Percentiles rank a stretch among this genome's conserved stretches.
Evolutionary conservation across 30 jellyfish, hydroid and myxozoan species (phyloP).

Genomic region (Aurelia sp.): DNA sequence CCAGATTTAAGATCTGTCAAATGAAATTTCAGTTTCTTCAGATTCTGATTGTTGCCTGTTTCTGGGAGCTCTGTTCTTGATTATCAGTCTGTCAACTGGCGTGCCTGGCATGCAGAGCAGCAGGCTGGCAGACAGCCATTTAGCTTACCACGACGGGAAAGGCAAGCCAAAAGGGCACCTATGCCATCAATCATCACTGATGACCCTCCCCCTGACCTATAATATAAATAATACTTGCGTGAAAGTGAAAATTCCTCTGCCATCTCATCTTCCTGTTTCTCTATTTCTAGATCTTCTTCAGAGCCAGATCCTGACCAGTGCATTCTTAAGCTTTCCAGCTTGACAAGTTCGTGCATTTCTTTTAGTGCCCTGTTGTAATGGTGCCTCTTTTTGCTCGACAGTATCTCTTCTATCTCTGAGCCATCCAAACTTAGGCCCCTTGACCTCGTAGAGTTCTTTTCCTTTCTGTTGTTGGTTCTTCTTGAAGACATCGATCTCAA

Average conservation of each 20-base stretch:
- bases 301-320: conserved; percentile 37
- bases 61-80: neutral
- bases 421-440: neutral
- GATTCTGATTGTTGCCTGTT: neutral
- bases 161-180: too few relatives aligned
- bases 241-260: too few relatives aligned
- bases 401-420: conserved; percentile 27
- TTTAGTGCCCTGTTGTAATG: conserved; percentile 51
- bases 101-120: too few relatives aligned
- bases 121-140: too few relatives aligned
- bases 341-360: conserved; percentile 66
- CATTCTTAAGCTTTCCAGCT: conserved; percentile 40
- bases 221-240: too few relatives aligned
- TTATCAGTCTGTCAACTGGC: neutral
- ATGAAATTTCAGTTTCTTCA: too few relatives aligned
- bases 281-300: conserved; percentile 30
- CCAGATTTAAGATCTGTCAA: neutral
- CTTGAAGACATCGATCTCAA: too few relatives aligned
- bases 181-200: too few relatives aligned
- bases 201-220: too few relatives aligned
- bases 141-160: too few relatives aligned
- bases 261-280: neutral
- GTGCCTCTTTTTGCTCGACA: conserved; percentile 34
- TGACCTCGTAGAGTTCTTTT: too few relatives aligned
- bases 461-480: too few relatives aligned